Evolutionary conservation across 2,888 invertebrate genomes (phyloP).

Genomic region (Chaitophorus viminalis): DNA sequence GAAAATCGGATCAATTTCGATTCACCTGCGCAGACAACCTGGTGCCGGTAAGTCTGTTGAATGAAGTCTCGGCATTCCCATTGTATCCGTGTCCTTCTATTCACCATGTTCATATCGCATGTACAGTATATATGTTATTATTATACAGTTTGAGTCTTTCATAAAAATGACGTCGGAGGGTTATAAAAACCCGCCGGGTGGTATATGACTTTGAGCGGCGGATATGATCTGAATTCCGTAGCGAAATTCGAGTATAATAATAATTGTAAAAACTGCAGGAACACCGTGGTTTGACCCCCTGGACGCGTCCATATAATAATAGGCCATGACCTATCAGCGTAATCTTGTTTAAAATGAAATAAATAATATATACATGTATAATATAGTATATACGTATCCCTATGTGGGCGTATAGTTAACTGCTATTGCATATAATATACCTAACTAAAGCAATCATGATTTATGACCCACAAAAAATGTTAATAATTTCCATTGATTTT

Average conservation of each 20-base stretch:
- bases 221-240: slow-evolving; percentile 56
- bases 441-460: background rate
- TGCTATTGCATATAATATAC: background rate
- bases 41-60: slow-evolving; percentile 57
- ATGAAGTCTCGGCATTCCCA: slow-evolving; percentile 47
- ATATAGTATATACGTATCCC: background rate
- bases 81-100: slow-evolving; percentile 37
- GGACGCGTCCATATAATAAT: slow-evolving; percentile 32
- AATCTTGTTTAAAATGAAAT: slow-evolving; percentile 42
- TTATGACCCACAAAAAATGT: too few species aligned
- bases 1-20: slow-evolving; percentile 59
- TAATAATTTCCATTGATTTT: background rate
- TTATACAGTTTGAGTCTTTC: slow-evolving; percentile 37
- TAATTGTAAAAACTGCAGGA: slow-evolving; percentile 43
- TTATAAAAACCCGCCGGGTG: slow-evolving; percentile 58
- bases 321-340: slow-evolving; percentile 24
- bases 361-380: background rate
- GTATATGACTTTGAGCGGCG: slow-evolving; percentile 53
- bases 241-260: slow-evolving; percentile 41
- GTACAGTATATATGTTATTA: slow-evolving; percentile 20
- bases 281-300: slow-evolving; percentile 42
- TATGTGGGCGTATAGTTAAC: background rate
- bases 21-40: slow-evolving; percentile 57
- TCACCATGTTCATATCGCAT: slow-evolving; percentile 22
- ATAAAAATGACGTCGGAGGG: slow-evolving; percentile 40